phyloP scores from a whole-genome alignment of 2,113 vertebrate species.

The Mionectes macconnelli region DNA sequence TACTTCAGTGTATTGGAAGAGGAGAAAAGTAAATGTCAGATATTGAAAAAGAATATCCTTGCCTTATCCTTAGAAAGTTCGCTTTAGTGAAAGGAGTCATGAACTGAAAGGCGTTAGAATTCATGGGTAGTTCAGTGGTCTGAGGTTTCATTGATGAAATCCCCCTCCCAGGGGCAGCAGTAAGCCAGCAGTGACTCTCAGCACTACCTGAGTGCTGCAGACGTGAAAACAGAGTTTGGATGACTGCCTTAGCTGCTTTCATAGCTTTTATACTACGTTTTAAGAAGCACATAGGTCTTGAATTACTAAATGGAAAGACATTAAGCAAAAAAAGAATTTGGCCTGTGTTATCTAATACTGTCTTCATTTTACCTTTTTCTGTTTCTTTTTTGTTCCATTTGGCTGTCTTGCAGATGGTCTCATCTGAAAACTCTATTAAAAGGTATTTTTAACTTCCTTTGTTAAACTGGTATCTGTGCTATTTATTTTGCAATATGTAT shows the following conservation, averaged over 20 bases:
- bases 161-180: not conserved
- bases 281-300: not conserved
- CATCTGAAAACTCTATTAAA: not conserved
- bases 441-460: not conserved
- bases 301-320: not conserved
- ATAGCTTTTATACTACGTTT: not conserved
- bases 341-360: not conserved
- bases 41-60: not conserved
- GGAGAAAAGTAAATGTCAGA: constrained; percentile 42
- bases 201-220: not conserved
- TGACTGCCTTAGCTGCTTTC: not conserved
- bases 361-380: not conserved
- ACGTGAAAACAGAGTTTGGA: not conserved
- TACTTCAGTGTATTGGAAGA: not conserved
- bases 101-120: not conserved
- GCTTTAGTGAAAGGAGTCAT: not conserved
- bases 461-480: not conserved
- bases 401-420: not conserved
- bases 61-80: not conserved
- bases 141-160: not conserved
- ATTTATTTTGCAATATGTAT: not conserved
- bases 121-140: not conserved
- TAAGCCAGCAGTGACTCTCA: not conserved
- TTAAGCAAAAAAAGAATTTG: not conserved
- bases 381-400: not conserved